These are phyloP conservation scores for Macrobrachium rosenbergii DNA, from an alignment of 1,140 invertebrate species.

Conservation along the genomic window DNA sequence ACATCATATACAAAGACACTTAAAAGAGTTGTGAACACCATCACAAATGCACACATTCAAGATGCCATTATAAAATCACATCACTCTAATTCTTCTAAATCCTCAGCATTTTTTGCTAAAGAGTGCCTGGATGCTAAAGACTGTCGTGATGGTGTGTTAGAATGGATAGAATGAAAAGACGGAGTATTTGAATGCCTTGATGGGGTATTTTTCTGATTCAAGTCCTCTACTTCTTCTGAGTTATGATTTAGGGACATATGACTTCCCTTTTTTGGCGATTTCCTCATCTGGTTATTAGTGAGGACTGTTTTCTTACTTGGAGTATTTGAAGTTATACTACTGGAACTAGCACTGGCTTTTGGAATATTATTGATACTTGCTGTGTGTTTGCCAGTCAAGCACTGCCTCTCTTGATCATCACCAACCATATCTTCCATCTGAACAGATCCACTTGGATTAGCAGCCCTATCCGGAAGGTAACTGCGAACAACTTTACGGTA, in stretches of 20 bases:
- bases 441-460: constrained; percentile 65
- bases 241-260: constrained; percentile 54
- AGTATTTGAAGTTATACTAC: constrained; percentile 3
- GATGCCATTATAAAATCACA: background rate
- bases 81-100: constrained; percentile 48
- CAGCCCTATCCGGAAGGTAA: constrained; percentile 62
- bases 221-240: constrained; percentile 47
- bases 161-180: background rate
- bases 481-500: constrained; percentile 57
- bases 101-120: constrained; percentile 49
- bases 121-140: constrained; percentile 41
- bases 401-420: constrained; percentile 61
- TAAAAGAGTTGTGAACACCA: background rate
- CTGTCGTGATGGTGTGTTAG: constrained; percentile 14
- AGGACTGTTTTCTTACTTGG: background rate
- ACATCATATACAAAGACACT: background rate
- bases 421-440: constrained; percentile 64
- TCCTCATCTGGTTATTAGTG: constrained; percentile 1
- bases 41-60: background rate
- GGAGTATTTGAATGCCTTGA: constrained; percentile 5
- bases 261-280: constrained; percentile 39
- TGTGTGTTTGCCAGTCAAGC: constrained; percentile 40
- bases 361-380: constrained; percentile 33
- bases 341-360: constrained; percentile 15
- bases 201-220: constrained; percentile 40